Base-by-base conservation (phyloP, 2,113 vertebrate genomes). In the Pontoporia blainvillei region DNA sequence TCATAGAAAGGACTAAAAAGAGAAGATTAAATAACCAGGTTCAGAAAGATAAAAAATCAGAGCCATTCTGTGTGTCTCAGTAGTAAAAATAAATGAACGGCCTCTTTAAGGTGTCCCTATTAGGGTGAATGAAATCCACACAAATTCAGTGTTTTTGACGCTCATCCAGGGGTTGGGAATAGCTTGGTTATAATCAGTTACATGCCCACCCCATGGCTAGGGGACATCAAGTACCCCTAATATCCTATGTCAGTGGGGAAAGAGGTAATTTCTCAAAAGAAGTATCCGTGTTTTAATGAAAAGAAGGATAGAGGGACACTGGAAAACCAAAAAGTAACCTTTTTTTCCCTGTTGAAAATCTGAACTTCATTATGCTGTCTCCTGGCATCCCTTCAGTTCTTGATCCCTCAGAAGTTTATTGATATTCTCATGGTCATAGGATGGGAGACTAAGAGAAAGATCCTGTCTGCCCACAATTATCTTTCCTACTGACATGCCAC, bases 311-410 rank as follows among this genome's bases (percentile, higher is more conserved):
- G 39, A 64, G 6, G 9, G 11, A 85, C 9, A 49, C 14, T n/a
- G n/a, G 41, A 57, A 14, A 54, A 13, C 2, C 49, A 90, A 90
- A 86, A 41, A n/a, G 2, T 21, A 78, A 62, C 31, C 21, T 49
- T 90, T 59, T 59, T 78, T 86, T 44, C 44, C 11, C 36, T 81
- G 91, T 79, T 95, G 44, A 90, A 90, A 96, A 95, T 91, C 39
- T 86, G 13, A 90, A 46, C 34, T 73, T 87, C n/a, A 36, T 78
- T 95, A 79, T 90, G 20, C 31, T 71, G 6, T 86, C 66, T 91
- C 46, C 15, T 92, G 49, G 67, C 34, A 79, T 86, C 17, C 93
- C 34, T 93, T 86, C 46, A 61, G 27, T 79, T 89, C 57, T 94
- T 83, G 21, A 87, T 66, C 88, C 46, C 76, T 86, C 46, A 66